Base-by-base conservation (phyloP, 2,797 vertebrate genomes). In the Vultur gryphus region DNA sequence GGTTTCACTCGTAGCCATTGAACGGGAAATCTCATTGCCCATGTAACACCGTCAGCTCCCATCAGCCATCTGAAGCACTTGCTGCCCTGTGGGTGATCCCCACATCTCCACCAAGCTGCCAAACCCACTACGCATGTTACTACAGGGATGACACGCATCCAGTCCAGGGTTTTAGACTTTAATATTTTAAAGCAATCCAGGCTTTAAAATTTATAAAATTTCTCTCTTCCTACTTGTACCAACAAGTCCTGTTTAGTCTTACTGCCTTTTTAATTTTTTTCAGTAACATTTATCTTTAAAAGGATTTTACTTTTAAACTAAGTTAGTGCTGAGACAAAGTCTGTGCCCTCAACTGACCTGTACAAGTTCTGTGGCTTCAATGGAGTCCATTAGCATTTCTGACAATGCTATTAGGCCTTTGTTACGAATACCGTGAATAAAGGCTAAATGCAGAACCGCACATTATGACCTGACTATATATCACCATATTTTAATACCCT, bases 1-100 rank as follows among this genome's bases (percentile, higher is more conserved):
- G 0, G 1, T 57, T 52, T 66, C 48, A 25, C 83, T 62, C 59
- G n/a, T 46, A 13, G 37, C 54, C 39, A 19, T 51, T 0, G 0
- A 18, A 44, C 7, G 55, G 55, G 77, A 69, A 33, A 39, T 71
- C 71, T 16, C 31, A 43, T 54, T 54, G n/a, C 26, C 16, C 6
- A 1, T 10, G 21, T 48, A 25, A 44, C 21, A 4, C 4, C 31
- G 25, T 3, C 76, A 73, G 55, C 25, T 46, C 55, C 43, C 20
- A 31, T 25, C 41, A 11, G 26, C 37, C 13, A 17, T 13, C 10
- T 1, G 0, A n/a, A 58, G 49, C 29, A 11, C 24, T 23, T 35
- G 58, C 65, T 84, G 54, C 55, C 25, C 48, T 6, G 7, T 17
- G 29, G 48, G 48, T 44, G 33, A 48, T 18, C 15, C 28, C 46